Evolutionary conservation across 92 coral and sea anemone species (phyloP).

Genomic region (Palythoa grandis): DNA sequence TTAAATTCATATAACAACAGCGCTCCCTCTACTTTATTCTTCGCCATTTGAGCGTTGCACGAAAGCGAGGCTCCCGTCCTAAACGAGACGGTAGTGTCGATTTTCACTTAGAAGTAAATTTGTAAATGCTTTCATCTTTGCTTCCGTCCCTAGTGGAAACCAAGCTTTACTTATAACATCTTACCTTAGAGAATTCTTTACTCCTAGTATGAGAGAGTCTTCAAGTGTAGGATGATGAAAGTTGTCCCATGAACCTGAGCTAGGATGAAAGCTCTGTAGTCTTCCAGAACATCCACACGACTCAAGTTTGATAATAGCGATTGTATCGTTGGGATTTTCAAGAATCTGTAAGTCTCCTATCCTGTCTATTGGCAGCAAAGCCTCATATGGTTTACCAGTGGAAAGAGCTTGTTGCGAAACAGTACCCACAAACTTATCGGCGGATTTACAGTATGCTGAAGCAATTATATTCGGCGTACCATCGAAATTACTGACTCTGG

Average conservation of each 20-base stretch:
- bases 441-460: slow-evolving; percentile 24
- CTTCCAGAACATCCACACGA: slow-evolving; percentile 27
- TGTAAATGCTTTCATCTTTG: too few relatives aligned
- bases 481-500: neutral
- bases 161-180: too few relatives aligned
- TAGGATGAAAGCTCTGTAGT: slow-evolving; percentile 9
- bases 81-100: too few relatives aligned
- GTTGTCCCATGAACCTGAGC: neutral
- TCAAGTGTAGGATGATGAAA: neutral
- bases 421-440: slow-evolving; percentile 4
- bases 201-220: too few relatives aligned
- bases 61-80: too few relatives aligned
- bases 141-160: too few relatives aligned
- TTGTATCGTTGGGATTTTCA: neutral
- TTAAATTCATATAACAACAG: too few relatives aligned
- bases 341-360: slow-evolving; percentile 9
- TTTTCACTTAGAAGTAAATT: too few relatives aligned
- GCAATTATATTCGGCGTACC: neutral
- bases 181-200: too few relatives aligned
- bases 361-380: slow-evolving; percentile 13
- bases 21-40: too few relatives aligned
- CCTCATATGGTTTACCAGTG: neutral
- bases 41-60: too few relatives aligned
- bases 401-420: neutral
- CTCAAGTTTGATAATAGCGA: neutral